Conservation (phyloP, 2,113 vertebrate species). For the Bos javanicus region DNA sequence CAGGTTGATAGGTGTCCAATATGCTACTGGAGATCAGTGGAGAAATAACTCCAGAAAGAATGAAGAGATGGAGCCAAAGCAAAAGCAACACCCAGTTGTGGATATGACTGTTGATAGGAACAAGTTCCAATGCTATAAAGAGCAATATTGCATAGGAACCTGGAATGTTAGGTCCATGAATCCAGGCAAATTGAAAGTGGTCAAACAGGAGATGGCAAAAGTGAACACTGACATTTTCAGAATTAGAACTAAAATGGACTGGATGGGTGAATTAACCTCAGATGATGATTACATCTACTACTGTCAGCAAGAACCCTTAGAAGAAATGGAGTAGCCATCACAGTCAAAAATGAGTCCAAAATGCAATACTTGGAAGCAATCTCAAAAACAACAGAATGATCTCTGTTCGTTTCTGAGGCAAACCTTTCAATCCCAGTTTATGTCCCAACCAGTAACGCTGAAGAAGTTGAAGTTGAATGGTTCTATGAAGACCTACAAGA, state of each 20-base stretch:
- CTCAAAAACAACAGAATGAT: not conserved
- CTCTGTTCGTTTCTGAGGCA: not conserved
- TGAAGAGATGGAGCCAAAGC: not conserved
- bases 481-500: not conserved
- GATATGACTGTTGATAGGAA: not conserved
- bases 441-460: not conserved
- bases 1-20: not conserved
- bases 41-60: not conserved
- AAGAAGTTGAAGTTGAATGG: not conserved
- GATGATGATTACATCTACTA: not conserved
- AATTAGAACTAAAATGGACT: not conserved
- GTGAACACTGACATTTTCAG: not conserved
- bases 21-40: not conserved
- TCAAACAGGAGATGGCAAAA: not conserved
- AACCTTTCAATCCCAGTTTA: not conserved
- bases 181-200: not conserved
- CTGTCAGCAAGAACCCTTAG: not conserved
- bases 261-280: not conserved
- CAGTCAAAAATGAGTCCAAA: not conserved
- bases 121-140: not conserved
- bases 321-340: not conserved
- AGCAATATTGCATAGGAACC: not conserved
- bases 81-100: not conserved
- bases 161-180: not conserved
- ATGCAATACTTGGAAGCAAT: not conserved